phyloP scores from a whole-genome alignment of 1,140 invertebrate genomes.

The Drosophila kanapiae region DNA sequence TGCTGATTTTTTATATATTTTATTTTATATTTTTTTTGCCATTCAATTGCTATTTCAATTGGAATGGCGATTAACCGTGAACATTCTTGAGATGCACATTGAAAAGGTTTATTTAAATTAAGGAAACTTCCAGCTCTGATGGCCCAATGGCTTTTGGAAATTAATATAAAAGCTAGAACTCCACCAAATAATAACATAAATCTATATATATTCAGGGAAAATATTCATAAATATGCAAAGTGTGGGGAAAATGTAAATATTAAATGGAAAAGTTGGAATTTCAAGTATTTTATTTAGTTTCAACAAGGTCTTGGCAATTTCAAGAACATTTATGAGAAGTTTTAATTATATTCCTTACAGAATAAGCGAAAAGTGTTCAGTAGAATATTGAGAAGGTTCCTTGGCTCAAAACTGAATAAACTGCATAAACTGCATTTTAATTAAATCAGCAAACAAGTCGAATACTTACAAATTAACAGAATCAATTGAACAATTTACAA shows the following conservation, averaged over 20 bases:
- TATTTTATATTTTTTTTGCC: background rate
- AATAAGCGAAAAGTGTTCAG: too few species aligned
- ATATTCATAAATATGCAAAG: background rate
- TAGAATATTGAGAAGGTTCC: too few species aligned
- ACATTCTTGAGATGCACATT: conserved; percentile 1
- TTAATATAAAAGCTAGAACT: background rate
- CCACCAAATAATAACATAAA: too few species aligned
- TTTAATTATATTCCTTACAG: background rate
- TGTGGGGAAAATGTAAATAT: background rate
- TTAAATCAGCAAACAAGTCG: too few species aligned
- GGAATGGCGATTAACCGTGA: conserved; percentile 34
- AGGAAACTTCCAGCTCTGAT: background rate
- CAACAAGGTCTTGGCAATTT: background rate
- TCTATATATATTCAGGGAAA: background rate
- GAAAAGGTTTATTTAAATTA: conserved; percentile 25
- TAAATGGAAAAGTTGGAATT: background rate
- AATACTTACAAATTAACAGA: background rate
- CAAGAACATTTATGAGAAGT: background rate
- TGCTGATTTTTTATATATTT: background rate
- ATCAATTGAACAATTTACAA: background rate
- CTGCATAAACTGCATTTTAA: too few species aligned
- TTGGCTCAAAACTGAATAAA: too few species aligned
- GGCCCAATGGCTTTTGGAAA: too few species aligned
- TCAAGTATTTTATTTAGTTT: background rate
- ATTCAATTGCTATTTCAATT: conserved; percentile 32